A percentile compares a stretch with the other conserved stretches of the same genome.
phyloP scores from a whole-genome alignment of 92 coral and sea anemone genomes.

The Epizoanthus fatuus region DNA sequence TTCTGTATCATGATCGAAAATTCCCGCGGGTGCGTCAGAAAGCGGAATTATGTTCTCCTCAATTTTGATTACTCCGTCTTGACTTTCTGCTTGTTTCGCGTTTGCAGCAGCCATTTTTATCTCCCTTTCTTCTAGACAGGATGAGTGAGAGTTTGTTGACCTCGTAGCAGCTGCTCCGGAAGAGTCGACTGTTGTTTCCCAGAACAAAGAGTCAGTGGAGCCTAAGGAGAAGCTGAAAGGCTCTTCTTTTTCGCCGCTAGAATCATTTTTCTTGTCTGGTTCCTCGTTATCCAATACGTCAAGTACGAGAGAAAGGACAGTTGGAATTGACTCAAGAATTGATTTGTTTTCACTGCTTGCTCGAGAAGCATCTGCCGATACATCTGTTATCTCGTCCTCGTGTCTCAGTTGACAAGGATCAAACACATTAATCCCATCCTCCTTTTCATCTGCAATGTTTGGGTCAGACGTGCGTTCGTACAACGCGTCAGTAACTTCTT shows the following conservation, averaged over 20 bases:
- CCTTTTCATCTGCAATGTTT: neutral
- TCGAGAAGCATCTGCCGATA: conserved; percentile 20
- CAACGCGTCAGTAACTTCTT: conserved; percentile 26
- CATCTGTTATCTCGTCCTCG: conserved; percentile 43
- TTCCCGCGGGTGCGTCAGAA: conserved; percentile 33
- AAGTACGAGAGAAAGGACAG: conserved; percentile 14
- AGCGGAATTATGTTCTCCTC: conserved; percentile 13
- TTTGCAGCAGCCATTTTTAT: neutral
- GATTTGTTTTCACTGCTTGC: neutral
- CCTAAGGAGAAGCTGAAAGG: conserved; percentile 27
- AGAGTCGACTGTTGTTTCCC: conserved; percentile 31
- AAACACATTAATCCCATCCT: neutral
- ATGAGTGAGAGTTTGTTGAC: conserved; percentile 11
- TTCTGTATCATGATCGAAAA: conserved; percentile 1
- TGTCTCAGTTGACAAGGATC: conserved; percentile 5
- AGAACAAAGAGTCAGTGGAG: conserved; percentile 36
- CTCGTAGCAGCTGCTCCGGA: conserved; percentile 8
- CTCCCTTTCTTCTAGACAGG: neutral
- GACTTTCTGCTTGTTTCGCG: neutral
- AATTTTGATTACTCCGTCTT: neutral
- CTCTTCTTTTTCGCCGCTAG: conserved; percentile 1
- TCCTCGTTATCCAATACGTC: conserved; percentile 18
- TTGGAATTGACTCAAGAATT: conserved; percentile 19
- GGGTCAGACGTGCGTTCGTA: conserved; percentile 8
- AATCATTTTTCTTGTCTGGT: neutral